phyloP scores from a whole-genome alignment of 2,888 invertebrate genomes.

The Shargacucullia verbasci region DNA sequence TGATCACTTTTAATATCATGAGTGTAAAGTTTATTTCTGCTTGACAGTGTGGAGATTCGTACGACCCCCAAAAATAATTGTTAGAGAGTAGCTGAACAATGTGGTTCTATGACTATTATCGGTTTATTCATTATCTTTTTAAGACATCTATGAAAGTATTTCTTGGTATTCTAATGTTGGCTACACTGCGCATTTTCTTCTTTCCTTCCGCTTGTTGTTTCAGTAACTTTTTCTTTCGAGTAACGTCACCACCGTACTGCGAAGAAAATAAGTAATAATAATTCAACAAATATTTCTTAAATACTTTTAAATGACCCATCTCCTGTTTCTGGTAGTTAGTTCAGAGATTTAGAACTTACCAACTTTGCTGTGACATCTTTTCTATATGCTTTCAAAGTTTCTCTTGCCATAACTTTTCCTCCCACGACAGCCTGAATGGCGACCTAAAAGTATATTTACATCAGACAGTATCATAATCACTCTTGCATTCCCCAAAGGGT shows the following conservation, averaged over 20 bases:
- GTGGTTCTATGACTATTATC: no score
- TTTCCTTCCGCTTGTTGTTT: conserved; percentile 98
- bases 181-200: conserved; percentile 96
- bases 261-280: conserved; percentile 53
- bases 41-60: no score
- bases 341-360: conserved; percentile 88
- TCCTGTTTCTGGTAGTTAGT: no score
- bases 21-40: no score
- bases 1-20: no score
- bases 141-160: conserved; percentile 98
- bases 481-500: no score
- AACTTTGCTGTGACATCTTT: conserved; percentile 98
- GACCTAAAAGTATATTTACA: conserved; percentile 83
- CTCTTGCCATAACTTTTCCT: conserved; percentile 94
- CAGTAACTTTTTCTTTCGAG: conserved; percentile 96
- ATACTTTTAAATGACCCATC: no score
- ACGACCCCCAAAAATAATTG: no score
- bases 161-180: conserved; percentile 96
- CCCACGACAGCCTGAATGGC: conserved; percentile 95
- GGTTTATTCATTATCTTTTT: conserved; percentile 89
- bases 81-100: no score
- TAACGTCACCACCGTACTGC: conserved; percentile 97
- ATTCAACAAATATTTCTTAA: neutral
- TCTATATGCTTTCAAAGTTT: conserved; percentile 95
- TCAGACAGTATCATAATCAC: no score